phyloP scores from a whole-genome alignment of 2,797 vertebrate genomes.

The Typhlichthys eigenmanni region DNA sequence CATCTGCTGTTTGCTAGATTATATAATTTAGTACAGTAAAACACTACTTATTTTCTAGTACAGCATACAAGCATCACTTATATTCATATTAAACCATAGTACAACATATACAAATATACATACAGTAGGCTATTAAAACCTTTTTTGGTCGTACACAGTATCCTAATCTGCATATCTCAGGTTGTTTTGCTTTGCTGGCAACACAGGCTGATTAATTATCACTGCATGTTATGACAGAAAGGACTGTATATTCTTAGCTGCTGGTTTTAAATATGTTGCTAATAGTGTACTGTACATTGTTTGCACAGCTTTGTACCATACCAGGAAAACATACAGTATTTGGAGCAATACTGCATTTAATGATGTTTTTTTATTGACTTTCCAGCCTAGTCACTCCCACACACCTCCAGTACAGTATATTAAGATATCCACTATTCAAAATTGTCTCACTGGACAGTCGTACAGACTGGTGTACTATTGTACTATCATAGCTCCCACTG shows the following conservation, averaged over 20 bases:
- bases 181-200: conserved; percentile 15
- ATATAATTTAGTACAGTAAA: too few relatives aligned
- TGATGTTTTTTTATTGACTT: conserved; percentile 31
- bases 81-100: too few relatives aligned
- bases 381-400: conserved; percentile 46
- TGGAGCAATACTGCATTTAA: conserved; percentile 2
- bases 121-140: too few relatives aligned
- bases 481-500: conserved; percentile 55
- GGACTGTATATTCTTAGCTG: neutral
- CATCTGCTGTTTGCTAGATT: too few relatives aligned
- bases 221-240: neutral
- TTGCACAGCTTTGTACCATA: conserved; percentile 3
- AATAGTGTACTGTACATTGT: neutral
- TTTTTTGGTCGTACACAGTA: neutral
- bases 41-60: too few relatives aligned
- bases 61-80: too few relatives aligned
- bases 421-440: conserved; percentile 43
- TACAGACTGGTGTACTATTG: conserved; percentile 56
- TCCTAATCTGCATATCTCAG: neutral
- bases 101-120: too few relatives aligned
- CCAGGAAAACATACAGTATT: conserved; percentile 28
- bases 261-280: neutral
- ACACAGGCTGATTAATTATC: neutral
- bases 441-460: conserved; percentile 42
- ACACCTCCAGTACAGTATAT: conserved; percentile 51